phyloP scores from a whole-genome alignment of 2,888 invertebrate genomes.

The Meta bourneti region DNA sequence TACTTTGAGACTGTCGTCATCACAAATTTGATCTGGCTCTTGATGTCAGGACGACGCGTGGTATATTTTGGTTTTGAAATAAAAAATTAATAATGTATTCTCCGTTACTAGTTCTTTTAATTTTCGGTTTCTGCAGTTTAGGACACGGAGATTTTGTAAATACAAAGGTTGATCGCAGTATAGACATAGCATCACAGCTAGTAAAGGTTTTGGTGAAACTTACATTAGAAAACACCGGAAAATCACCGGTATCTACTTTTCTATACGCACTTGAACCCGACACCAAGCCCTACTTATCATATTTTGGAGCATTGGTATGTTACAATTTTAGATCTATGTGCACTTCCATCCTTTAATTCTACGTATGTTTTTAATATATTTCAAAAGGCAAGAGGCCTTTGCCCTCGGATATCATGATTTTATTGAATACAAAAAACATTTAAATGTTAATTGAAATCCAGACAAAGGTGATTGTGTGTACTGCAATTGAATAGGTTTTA shows the following conservation, averaged over 20 bases:
- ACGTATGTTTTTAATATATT: background rate
- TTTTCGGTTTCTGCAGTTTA: slow-evolving; percentile 40
- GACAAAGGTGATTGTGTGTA: no score
- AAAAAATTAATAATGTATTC: slow-evolving; percentile 50
- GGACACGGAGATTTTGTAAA: slow-evolving; percentile 79
- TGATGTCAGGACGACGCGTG: slow-evolving; percentile 70
- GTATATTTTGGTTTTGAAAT: slow-evolving; percentile 32
- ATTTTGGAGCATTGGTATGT: slow-evolving; percentile 86
- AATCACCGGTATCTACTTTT: slow-evolving; percentile 86
- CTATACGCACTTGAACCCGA: slow-evolving; percentile 87
- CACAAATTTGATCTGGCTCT: slow-evolving; percentile 58
- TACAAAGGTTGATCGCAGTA: slow-evolving; percentile 89
- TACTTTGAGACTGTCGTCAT: slow-evolving; percentile 55
- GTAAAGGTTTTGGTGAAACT: slow-evolving; percentile 91
- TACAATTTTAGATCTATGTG: background rate
- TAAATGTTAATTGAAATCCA: no score
- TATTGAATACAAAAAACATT: background rate
- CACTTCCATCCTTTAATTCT: background rate
- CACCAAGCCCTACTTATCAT: slow-evolving; percentile 86
- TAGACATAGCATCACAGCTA: slow-evolving; percentile 93
- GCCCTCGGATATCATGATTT: background rate
- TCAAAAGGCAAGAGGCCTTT: background rate
- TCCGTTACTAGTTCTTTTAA: slow-evolving; percentile 28
- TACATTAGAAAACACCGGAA: slow-evolving; percentile 91
- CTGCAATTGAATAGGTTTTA: no score